Conservation (phyloP, 1,140 invertebrate genomes). For the Monomorium pharaonis region DNA sequence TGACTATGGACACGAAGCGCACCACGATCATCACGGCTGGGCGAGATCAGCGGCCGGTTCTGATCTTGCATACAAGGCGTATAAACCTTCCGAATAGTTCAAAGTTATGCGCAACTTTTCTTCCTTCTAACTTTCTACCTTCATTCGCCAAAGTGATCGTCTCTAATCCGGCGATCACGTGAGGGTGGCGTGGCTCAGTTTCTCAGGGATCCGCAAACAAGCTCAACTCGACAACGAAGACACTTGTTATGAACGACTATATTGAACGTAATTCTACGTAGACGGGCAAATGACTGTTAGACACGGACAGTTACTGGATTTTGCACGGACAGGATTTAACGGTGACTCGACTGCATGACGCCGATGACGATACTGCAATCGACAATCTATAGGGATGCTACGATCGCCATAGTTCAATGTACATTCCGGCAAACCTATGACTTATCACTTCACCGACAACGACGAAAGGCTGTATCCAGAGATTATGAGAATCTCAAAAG, state of each 20-base stretch:
- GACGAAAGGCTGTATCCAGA: constrained; percentile 16
- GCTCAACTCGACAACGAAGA: constrained; percentile 20
- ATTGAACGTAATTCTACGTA: not conserved
- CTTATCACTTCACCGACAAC: not conserved
- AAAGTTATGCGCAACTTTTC: not conserved
- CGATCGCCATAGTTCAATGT: not conserved
- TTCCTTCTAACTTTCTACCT: constrained; percentile 61
- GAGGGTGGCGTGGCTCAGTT: constrained; percentile 52
- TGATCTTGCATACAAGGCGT: constrained; percentile 83
- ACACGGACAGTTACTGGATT: constrained; percentile 36
- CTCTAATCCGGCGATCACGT: constrained; percentile 55
- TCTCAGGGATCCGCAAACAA: constrained; percentile 37
- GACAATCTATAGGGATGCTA: not conserved
- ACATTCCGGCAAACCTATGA: constrained; percentile 3
- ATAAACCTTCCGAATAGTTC: constrained; percentile 80
- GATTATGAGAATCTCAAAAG: constrained; percentile 35
- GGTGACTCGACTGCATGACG: constrained; percentile 47
- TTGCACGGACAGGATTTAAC: not conserved
- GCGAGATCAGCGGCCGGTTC: constrained; percentile 78
- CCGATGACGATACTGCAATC: constrained; percentile 9
- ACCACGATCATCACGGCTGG: constrained; percentile 82
- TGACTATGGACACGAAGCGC: constrained; percentile 78
- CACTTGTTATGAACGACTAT: not conserved
- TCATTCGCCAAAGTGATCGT: constrained; percentile 70
- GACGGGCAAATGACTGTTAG: constrained; percentile 13